A percentile compares a stretch with the other conserved stretches of the same genome.
Evolutionary conservation across 2,888 invertebrate species (phyloP).

Genomic region (Eretmocerus hayati): DNA sequence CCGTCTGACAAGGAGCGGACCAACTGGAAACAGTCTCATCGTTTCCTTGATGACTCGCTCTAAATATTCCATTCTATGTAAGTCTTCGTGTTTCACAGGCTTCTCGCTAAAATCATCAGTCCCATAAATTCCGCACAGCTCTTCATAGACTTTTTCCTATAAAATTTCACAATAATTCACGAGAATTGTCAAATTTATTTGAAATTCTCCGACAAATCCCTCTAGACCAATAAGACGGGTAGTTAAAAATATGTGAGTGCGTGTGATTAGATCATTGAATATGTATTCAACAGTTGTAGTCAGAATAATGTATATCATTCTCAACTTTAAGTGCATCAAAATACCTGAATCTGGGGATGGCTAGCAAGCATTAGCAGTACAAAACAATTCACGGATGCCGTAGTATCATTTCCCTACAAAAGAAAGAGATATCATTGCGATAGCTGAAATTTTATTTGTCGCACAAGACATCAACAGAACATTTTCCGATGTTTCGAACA

Average conservation of each 20-base stretch:
- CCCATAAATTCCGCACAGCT: constrained; percentile 49
- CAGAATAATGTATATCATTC: no score
- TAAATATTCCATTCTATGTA: constrained; percentile 51
- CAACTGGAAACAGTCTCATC: constrained; percentile 53
- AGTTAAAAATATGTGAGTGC: no score
- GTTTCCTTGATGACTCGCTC: constrained; percentile 56
- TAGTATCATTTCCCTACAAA: constrained; percentile 30
- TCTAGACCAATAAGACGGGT: no score
- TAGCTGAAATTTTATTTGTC: no score
- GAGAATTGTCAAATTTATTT: neutral
- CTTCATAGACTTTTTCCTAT: constrained; percentile 43
- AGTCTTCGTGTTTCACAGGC: constrained; percentile 48
- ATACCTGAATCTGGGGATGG: constrained; percentile 30
- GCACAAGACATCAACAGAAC: no score
- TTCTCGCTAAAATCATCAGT: constrained; percentile 37
- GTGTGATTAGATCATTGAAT: no score
- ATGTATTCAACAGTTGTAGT: no score
- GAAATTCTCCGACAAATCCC: no score
- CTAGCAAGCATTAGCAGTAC: constrained; percentile 28
- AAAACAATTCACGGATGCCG: constrained; percentile 26
- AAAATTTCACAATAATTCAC: neutral
- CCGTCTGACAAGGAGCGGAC: constrained; percentile 49
- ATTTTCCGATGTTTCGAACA: no score
- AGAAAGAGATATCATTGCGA: no score
- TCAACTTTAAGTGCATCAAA: no score